Conservation (phyloP, 1,140 invertebrate genomes). For the Heliothis subflexa region DNA sequence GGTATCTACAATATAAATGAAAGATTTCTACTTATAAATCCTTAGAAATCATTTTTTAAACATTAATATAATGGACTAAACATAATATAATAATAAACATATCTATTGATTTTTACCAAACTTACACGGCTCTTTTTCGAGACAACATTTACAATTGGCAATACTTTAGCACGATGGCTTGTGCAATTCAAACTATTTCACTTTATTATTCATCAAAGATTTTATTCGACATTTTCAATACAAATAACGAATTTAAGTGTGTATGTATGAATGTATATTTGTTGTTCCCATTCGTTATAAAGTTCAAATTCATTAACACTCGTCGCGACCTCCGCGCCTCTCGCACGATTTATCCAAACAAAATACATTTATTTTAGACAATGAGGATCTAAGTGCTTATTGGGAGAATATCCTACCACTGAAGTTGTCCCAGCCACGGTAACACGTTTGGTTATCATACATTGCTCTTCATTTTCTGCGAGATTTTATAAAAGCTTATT, state of each 20-base stretch:
- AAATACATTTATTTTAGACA: slow-evolving; percentile 81
- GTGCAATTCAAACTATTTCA: too few species aligned
- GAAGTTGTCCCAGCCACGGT: slow-evolving; percentile 14
- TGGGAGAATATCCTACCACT: slow-evolving; percentile 66
- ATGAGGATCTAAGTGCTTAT: slow-evolving; percentile 77
- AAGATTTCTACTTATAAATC: background rate
- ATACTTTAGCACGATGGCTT: too few species aligned
- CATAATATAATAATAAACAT: too few species aligned
- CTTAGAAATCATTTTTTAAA: too few species aligned
- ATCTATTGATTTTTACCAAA: too few species aligned
- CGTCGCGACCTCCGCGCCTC: slow-evolving; percentile 58
- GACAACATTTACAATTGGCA: too few species aligned
- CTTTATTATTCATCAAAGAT: too few species aligned
- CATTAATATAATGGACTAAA: too few species aligned
- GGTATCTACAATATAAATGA: background rate
- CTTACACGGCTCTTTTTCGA: too few species aligned
- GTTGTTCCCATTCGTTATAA: slow-evolving; percentile 46
- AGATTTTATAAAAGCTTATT: background rate
- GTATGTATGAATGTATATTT: slow-evolving; percentile 19
- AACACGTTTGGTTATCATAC: background rate
- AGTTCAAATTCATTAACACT: slow-evolving; percentile 75
- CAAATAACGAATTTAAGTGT: background rate
- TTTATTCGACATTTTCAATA: too few species aligned
- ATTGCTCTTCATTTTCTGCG: slow-evolving; percentile 49
- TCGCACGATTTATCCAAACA: slow-evolving; percentile 77